Evolutionary conservation across 1,140 invertebrate species (phyloP).

Genomic region (Lycorma delicatula): DNA sequence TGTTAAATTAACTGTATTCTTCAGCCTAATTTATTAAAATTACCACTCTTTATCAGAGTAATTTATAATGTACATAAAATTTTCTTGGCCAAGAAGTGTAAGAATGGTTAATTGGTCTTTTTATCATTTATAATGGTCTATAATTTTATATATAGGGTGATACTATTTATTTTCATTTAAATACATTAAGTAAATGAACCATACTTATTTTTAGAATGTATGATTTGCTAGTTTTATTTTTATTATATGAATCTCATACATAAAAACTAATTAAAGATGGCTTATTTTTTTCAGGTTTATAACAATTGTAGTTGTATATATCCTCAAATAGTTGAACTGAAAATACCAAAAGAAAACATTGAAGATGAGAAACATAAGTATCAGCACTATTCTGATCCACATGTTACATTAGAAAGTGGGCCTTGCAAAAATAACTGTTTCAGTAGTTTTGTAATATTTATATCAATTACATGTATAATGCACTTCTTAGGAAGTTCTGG

Average conservation of each 20-base stretch:
- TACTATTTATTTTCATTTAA: background rate
- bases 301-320: slow-evolving; percentile 21
- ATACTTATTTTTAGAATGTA: background rate
- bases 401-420: slow-evolving; percentile 31
- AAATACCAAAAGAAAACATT: background rate
- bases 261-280: background rate
- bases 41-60: too few species aligned
- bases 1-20: too few species aligned
- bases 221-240: background rate
- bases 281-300: slow-evolving; percentile 17
- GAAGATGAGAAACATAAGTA: background rate
- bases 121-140: too few species aligned
- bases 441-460: slow-evolving; percentile 39
- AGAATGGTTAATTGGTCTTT: too few species aligned
- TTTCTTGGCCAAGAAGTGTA: too few species aligned
- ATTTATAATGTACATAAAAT: too few species aligned
- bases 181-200: background rate
- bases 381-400: background rate
- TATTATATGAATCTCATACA: background rate
- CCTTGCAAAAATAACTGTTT: slow-evolving; percentile 46
- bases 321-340: background rate
- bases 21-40: too few species aligned
- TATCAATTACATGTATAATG: slow-evolving; percentile 41
- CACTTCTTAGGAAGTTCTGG: slow-evolving; percentile 49
- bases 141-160: too few species aligned